Base-by-base conservation (phyloP, 2,888 invertebrate genomes). In the Chrysolina americana region DNA sequence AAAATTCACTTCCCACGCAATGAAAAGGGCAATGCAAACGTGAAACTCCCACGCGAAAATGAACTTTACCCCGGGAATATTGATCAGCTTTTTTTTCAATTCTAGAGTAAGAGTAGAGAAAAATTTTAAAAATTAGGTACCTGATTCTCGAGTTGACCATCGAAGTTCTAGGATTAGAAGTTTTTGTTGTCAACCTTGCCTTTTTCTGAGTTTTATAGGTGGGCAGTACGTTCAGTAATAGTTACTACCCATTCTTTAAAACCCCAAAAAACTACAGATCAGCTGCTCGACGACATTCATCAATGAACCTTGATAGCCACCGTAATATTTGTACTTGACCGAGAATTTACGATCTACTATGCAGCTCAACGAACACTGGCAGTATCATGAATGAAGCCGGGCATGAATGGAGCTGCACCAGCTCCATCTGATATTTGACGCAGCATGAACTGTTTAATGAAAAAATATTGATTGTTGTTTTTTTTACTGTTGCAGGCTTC, bases 141-240 rank as follows among this genome's bases (percentile, higher is more conserved):
- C 53, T 53, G 53, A 36, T 53, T 47, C 9, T 15, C 13, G 9
- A 28, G 6, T 15, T 8, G n/a, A 2, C n/a, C 15, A 17, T 6
- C 23, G 28, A 2, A 36, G 59, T 36, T 59, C 17, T 15, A 50
- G 48, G n/a, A 21, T 21, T 21, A 47, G 65, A 66, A 19, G 21
- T 65, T 59, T 71, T 72, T 41, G 28, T 64, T 28, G 68, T 64
- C 8, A 68, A 71, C 28, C 48, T 71, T 41, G 56, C 56, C 74
- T 74, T 76, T 78, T 76, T 78, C 78, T 75, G 78, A 76, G 76
- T 78, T 77, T 78, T 78, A 78, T 71, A 73, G 77, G 78, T 78
- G 78, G 78, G 78, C 78, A 78, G 78, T 73, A 77, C 62, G 41
- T 68, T 59, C 59, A 65, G 64, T 71, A 71, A 66, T 13, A 68